These are phyloP conservation scores for Callorhinus ursinus DNA, from an alignment of 2,113 vertebrate species.

Conservation along the genomic window DNA sequence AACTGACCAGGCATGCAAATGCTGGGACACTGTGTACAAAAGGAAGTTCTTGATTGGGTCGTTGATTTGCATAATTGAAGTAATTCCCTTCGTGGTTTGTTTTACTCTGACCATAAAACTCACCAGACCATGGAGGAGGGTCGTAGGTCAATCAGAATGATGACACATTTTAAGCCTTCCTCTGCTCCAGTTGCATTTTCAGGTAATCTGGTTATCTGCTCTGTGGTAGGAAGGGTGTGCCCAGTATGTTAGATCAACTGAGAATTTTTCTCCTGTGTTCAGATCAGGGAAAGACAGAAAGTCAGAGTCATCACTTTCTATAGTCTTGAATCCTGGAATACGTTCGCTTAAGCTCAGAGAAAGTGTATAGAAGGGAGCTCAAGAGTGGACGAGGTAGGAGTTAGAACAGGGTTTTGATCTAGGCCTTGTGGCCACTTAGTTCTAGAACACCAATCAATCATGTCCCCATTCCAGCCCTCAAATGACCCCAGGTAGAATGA, in stretches of 20 bases:
- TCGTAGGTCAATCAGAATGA: background rate
- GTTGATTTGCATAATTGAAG: slow-evolving; percentile 45
- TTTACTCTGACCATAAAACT: slow-evolving; percentile 22
- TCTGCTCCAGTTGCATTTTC: background rate
- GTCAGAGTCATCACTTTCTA: background rate
- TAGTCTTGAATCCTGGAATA: background rate
- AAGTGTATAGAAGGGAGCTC: background rate
- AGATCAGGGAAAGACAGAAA: background rate
- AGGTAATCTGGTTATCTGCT: background rate
- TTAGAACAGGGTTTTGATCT: background rate
- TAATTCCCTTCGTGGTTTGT: background rate
- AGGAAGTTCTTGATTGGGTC: slow-evolving; percentile 42
- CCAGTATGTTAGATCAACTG: background rate
- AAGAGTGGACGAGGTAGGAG: background rate
- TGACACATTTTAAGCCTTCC: background rate
- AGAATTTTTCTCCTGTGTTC: background rate
- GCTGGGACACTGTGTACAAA: slow-evolving; percentile 22
- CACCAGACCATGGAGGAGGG: background rate
- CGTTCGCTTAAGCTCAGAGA: background rate
- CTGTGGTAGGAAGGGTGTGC: background rate
- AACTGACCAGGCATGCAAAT: slow-evolving; percentile 27
- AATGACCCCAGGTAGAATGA: background rate
- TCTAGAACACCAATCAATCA: background rate
- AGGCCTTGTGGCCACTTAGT: background rate
- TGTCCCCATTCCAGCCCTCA: background rate